phyloP scores from a whole-genome alignment of 2,888 invertebrate genomes.

The Harpalus rufipes region DNA sequence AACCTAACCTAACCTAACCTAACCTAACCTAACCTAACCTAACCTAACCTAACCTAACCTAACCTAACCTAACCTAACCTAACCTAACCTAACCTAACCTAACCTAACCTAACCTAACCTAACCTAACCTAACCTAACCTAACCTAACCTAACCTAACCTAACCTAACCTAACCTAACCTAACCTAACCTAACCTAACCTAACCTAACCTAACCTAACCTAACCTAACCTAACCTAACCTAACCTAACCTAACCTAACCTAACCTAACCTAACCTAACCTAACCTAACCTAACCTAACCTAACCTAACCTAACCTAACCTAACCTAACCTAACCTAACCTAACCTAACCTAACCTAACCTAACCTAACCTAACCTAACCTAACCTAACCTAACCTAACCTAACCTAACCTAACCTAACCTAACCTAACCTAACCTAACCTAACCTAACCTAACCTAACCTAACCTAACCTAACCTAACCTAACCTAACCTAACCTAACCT shows the following conservation, averaged over 20 bases:
- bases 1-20: constrained; percentile 61
- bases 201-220: constrained; percentile 49
- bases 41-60: constrained; percentile 64
- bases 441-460: too few relatives aligned
- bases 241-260: constrained; percentile 65
- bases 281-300: too few relatives aligned
- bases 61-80: constrained; percentile 64
- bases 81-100: constrained; percentile 63
- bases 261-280: constrained; percentile 65
- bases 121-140: constrained; percentile 70
- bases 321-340: too few relatives aligned
- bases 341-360: too few relatives aligned
- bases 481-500: too few relatives aligned
- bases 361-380: too few relatives aligned
- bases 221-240: constrained; percentile 57
- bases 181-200: constrained; percentile 62
- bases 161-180: constrained; percentile 62
- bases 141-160: constrained; percentile 69
- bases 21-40: constrained; percentile 62
- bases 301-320: too few relatives aligned
- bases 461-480: too few relatives aligned
- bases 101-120: constrained; percentile 66
- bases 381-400: too few relatives aligned
- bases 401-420: too few relatives aligned
- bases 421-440: too few relatives aligned